Percentiles rank a stretch among this genome's conserved stretches.
These are phyloP conservation scores for Phyllotreta striolata DNA, from an alignment of 2,888 invertebrate species.

Conservation along the genomic window DNA sequence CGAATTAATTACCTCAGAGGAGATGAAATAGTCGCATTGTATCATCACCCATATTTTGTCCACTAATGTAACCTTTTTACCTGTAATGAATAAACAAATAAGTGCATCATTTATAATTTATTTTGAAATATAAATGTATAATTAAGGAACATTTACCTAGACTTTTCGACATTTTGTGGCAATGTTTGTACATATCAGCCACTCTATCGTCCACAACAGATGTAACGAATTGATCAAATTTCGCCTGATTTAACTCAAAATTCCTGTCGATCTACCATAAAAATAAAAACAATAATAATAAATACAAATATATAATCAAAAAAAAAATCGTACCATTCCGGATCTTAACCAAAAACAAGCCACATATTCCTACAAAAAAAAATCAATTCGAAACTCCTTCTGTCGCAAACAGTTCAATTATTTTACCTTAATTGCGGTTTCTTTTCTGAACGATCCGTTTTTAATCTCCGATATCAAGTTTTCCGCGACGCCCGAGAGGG, in stretches of 20 bases:
- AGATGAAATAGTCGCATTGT: conserved; percentile 16
- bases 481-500: conserved; percentile 11
- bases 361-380: conserved; percentile 7
- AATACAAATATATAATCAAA: background rate
- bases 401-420: background rate
- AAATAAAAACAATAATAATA: conserved; percentile 1
- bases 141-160: too few species aligned
- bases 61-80: background rate
- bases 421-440: conserved; percentile 2
- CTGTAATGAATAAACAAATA: conserved; percentile 6
- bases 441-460: conserved; percentile 1
- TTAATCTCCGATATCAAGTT: background rate
- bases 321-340: conserved; percentile 8
- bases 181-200: background rate
- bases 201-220: background rate
- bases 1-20: conserved; percentile 16
- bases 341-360: conserved; percentile 12
- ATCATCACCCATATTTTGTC: conserved; percentile 16
- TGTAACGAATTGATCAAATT: background rate
- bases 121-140: too few species aligned
- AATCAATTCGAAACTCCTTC: background rate
- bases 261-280: background rate
- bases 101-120: background rate
- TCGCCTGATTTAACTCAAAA: background rate
- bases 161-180: background rate